Percentiles rank a stretch among this genome's conserved stretches.
These are phyloP conservation scores for Petrolisthes manimaculis DNA, from an alignment of 2,888 invertebrate species.

Conservation along the genomic window DNA sequence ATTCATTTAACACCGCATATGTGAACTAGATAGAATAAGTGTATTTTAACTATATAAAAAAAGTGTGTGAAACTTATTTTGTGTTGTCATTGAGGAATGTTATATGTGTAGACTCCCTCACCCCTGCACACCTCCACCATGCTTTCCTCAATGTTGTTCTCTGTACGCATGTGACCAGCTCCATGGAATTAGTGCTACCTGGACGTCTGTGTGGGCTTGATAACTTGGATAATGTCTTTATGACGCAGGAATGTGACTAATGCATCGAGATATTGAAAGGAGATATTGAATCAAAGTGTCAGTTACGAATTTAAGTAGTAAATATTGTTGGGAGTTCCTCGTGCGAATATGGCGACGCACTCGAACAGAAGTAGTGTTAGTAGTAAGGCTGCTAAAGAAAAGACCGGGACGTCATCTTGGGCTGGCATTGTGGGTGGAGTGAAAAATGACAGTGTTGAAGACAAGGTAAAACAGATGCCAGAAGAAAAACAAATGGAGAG, in stretches of 20 bases:
- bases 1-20: no score
- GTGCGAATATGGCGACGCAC: conserved; percentile 60
- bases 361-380: conserved; percentile 22
- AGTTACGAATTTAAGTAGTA: conserved; percentile 11
- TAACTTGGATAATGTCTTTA: conserved; percentile 44
- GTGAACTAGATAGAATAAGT: no score
- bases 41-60: no score
- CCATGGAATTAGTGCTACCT: conserved; percentile 36
- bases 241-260: conserved; percentile 41
- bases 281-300: conserved; percentile 32
- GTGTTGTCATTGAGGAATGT: no score
- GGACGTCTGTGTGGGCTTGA: conserved; percentile 1
- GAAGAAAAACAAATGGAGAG: conserved; percentile 7
- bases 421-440: conserved; percentile 62
- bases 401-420: conserved; percentile 52
- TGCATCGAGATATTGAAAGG: conserved; percentile 9
- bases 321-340: conserved; percentile 30
- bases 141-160: conserved; percentile 55
- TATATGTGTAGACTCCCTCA: not conserved
- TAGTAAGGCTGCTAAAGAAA: conserved; percentile 28
- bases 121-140: conserved; percentile 54
- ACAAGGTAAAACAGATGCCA: conserved; percentile 12
- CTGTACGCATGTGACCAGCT: conserved; percentile 39
- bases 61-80: no score
- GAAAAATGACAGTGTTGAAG: conserved; percentile 38